These are phyloP conservation scores for Lepidochrysops patricia DNA, from an alignment of 2,888 invertebrate species.

Conservation along the genomic window DNA sequence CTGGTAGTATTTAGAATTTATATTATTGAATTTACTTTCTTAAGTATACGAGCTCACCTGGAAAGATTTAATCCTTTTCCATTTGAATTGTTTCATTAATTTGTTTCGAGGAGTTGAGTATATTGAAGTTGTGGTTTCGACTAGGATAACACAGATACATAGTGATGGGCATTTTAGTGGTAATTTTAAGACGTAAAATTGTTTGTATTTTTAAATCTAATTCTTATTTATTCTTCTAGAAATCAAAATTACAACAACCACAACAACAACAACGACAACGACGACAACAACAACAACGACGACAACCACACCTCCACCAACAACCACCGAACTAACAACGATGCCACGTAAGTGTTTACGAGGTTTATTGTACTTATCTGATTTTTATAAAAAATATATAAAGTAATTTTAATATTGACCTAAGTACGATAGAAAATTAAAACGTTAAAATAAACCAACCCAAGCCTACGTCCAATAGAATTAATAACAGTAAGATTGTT, in stretches of 20 bases:
- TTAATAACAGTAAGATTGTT: constrained; percentile 1
- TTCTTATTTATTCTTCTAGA: constrained; percentile 34
- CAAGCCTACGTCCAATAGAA: not conserved
- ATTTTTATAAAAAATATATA: no score
- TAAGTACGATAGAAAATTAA: no score
- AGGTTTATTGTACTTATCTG: not conserved
- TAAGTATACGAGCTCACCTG: not conserved
- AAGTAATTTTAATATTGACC: no score
- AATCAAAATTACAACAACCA: constrained; percentile 57
- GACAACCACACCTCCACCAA: constrained; percentile 49
- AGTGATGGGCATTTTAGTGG: not conserved
- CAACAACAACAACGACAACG: constrained; percentile 57
- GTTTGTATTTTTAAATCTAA: not conserved
- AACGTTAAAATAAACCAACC: no score
- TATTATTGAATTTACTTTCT: not conserved
- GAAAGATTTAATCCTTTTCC: not conserved
- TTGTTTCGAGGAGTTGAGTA: not conserved
- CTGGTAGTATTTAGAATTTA: not conserved
- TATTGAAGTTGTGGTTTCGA: not conserved
- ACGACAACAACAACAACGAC: constrained; percentile 61
- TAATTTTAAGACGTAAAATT: not conserved
- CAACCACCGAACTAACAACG: constrained; percentile 44
- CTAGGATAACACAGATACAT: not conserved
- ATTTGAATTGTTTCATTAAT: not conserved
- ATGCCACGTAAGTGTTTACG: constrained; percentile 44